A percentile compares a stretch with the other conserved stretches of the same genome.
Conservation (phyloP, 2,113 vertebrate species). For the Dolichotis patagonum region DNA sequence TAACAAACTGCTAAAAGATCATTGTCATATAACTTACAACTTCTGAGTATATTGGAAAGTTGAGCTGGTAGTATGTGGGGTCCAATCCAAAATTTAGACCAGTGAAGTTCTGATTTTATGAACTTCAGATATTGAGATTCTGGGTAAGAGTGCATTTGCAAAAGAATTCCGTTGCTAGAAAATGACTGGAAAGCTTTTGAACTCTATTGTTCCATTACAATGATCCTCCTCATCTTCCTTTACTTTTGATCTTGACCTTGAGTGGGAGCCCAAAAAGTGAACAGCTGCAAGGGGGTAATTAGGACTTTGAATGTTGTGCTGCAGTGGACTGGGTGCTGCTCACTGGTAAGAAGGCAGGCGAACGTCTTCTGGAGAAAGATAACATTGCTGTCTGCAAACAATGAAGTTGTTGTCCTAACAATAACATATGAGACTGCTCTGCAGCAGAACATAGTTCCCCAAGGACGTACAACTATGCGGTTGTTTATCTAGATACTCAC, state of each 20-base stretch:
- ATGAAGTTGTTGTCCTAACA: slow-evolving; percentile 44
- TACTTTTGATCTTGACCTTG: slow-evolving; percentile 28
- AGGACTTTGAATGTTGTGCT: slow-evolving; percentile 6
- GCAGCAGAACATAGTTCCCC: background rate
- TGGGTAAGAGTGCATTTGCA: slow-evolving; percentile 16
- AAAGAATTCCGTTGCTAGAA: background rate
- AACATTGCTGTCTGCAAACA: background rate
- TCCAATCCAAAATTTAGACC: background rate
- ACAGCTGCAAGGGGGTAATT: background rate
- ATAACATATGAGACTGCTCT: slow-evolving; percentile 30
- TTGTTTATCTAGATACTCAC: slow-evolving; percentile 52
- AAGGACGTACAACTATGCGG: background rate
- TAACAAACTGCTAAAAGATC: background rate
- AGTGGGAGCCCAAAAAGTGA: background rate
- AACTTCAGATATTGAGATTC: background rate
- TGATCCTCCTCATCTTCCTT: background rate
- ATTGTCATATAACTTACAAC: background rate
- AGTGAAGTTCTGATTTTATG: slow-evolving; percentile 51
- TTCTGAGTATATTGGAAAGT: background rate
- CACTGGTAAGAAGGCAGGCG: background rate
- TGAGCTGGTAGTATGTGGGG: background rate
- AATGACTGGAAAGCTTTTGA: slow-evolving; percentile 34
- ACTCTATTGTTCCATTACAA: slow-evolving; percentile 34
- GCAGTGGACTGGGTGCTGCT: background rate
- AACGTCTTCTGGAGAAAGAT: slow-evolving; percentile 9